Base-by-base conservation (phyloP, 1,140 invertebrate species). In the Armadillidium nasatum region DNA sequence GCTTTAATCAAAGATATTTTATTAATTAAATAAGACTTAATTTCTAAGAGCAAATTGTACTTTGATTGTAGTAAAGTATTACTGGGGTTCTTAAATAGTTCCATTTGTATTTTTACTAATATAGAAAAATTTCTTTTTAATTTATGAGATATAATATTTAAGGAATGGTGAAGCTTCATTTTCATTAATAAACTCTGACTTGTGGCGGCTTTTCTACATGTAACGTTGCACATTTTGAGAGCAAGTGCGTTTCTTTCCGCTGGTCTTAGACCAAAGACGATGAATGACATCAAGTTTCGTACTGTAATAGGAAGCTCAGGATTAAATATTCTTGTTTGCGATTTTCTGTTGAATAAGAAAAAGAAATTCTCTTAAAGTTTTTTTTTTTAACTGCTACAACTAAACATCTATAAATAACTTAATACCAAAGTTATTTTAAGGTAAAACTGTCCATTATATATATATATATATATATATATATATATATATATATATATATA, bases 151-250 rank as follows among this genome's bases (percentile, higher is more conserved):
- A 60, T 60, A 60, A 60, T 19, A 60, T 19, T 60, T 13, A 60
- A 15, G 11, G 50, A 60, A 60, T 60, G 11, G 4, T 60, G 50
- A 15, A 60, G 19, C 7, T 60, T 60, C 50, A 60, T 15, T 19
- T 60, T 60, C 50, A 60, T 60, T 60, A 60, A 60, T 60, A 60
- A 60, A 60, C 11, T 60, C 7, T 60, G 50, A 19, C 50, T 60
- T 15, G 2, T 19, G 11, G 50, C 19, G 4, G 11, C 50, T 60
- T 60, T 60, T 60, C 19, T 2, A 19, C 50, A 60, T 60, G 11
- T 19, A 60, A 7, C 50, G 50, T 60, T 19, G 7, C 50, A 60
- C 19, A 60, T 15, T 60, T 60, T 60, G 11, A 60, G 19, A 60
- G 50, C 50, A 4, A 60, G 19, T 15, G 50, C 11, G 7, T 60